These are phyloP conservation scores for Hypomecis punctinalis DNA, from an alignment of 2,888 invertebrate species.

Conservation along the genomic window DNA sequence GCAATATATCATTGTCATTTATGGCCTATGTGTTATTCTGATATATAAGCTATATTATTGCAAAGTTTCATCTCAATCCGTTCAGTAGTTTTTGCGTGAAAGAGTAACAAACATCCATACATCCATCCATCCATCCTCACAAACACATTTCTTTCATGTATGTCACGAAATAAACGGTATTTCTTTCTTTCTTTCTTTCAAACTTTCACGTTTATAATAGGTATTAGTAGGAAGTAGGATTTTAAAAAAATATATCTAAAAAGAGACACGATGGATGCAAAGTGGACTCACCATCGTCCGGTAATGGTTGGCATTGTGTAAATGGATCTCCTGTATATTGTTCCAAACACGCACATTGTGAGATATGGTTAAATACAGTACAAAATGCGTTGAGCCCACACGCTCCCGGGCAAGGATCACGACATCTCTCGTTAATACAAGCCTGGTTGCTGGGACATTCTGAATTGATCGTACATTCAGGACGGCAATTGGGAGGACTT, in stretches of 20 bases:
- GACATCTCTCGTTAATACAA: slow-evolving; percentile 87
- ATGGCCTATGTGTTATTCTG: too few relatives aligned
- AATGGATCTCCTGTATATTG: slow-evolving; percentile 87
- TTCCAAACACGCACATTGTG: slow-evolving; percentile 86
- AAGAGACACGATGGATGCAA: neutral
- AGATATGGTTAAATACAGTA: slow-evolving; percentile 86
- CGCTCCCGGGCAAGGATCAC: slow-evolving; percentile 88
- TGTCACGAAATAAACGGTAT: too few relatives aligned
- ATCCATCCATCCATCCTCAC: too few relatives aligned
- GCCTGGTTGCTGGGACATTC: slow-evolving; percentile 88
- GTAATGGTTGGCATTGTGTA: slow-evolving; percentile 68
- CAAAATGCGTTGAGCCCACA: slow-evolving; percentile 86
- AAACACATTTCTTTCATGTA: too few relatives aligned
- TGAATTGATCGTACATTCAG: slow-evolving; percentile 88
- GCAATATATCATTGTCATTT: too few relatives aligned
- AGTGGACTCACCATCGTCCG: slow-evolving; percentile 63
- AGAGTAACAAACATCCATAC: too few relatives aligned
- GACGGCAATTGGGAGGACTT: slow-evolving; percentile 88
- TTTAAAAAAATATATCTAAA: neutral
- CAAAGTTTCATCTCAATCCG: too few relatives aligned
- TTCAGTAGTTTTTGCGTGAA: too few relatives aligned
- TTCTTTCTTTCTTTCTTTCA: too few relatives aligned
- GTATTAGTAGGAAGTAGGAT: too few relatives aligned
- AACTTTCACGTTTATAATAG: too few relatives aligned
- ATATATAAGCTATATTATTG: too few relatives aligned